Evolutionary conservation across 2,113 vertebrate genomes (phyloP).

Genomic region (Motacilla alba): DNA sequence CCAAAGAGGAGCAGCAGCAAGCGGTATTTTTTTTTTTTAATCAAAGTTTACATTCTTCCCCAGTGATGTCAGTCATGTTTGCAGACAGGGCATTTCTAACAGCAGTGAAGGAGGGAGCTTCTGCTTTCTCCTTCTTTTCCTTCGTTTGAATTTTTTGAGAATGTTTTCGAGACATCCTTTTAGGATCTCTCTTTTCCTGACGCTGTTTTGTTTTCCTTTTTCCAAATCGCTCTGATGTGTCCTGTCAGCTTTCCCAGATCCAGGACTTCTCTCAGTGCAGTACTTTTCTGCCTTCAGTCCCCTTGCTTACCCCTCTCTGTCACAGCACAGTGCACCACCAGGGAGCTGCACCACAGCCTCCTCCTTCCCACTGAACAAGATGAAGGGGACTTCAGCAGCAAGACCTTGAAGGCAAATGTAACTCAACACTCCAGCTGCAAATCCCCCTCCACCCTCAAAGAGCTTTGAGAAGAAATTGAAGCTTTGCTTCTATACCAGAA

Average conservation of each 20-base stretch:
- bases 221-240: background rate
- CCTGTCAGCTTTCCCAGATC: background rate
- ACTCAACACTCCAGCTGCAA: background rate
- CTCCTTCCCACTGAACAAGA: background rate
- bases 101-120: background rate
- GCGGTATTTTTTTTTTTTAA: background rate
- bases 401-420: background rate
- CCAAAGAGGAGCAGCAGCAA: slow-evolving; percentile 16
- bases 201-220: background rate
- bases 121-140: background rate
- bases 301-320: background rate
- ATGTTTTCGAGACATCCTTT: background rate
- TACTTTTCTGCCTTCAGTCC: background rate
- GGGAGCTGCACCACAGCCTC: background rate
- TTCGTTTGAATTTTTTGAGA: background rate
- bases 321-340: background rate
- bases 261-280: background rate
- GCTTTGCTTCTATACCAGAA: background rate
- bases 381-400: background rate
- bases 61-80: slow-evolving; percentile 37
- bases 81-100: background rate
- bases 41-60: slow-evolving; percentile 53
- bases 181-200: background rate
- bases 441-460: background rate
- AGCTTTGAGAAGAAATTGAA: background rate